These are phyloP conservation scores for Zaprionus kolodkinae DNA, from an alignment of 1,140 invertebrate genomes.

Conservation along the genomic window DNA sequence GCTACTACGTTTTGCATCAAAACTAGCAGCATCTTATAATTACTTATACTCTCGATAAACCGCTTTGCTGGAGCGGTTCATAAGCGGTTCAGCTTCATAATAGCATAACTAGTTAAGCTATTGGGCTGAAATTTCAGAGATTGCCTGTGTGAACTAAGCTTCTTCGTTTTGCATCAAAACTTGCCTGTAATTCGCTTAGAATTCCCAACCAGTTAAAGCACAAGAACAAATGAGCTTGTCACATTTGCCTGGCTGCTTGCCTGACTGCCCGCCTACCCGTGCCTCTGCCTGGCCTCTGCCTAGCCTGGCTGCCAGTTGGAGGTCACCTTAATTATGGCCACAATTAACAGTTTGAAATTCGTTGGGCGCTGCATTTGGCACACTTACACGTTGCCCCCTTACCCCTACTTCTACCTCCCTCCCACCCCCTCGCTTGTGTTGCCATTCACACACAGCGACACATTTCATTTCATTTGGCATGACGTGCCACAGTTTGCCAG, in stretches of 20 bases:
- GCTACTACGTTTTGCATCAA: no score
- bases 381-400: slow-evolving; percentile 11
- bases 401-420: background rate
- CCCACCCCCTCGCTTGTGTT: no score
- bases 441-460: slow-evolving; percentile 34
- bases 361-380: slow-evolving; percentile 34
- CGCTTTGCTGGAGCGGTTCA: no score
- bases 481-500: slow-evolving; percentile 33
- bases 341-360: slow-evolving; percentile 73
- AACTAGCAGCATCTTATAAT: no score
- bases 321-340: slow-evolving; percentile 80
- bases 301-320: slow-evolving; percentile 32
- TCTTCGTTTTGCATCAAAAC: background rate
- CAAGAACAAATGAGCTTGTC: slow-evolving; percentile 70
- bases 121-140: background rate
- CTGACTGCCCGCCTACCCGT: no score
- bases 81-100: background rate
- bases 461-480: slow-evolving; percentile 75
- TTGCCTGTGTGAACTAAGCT: no score
- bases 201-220: slow-evolving; percentile 5
- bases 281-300: no score
- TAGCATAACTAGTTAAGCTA: background rate
- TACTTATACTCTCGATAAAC: no score
- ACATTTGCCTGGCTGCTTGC: slow-evolving; percentile 27
- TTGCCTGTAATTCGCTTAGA: background rate